Evolutionary conservation across 30 jellyfish, hydroid and myxozoan species (phyloP), one percentile per base, ranked within the genome.

Genomic region (Calvadosia cruxmelitensis): DNA sequence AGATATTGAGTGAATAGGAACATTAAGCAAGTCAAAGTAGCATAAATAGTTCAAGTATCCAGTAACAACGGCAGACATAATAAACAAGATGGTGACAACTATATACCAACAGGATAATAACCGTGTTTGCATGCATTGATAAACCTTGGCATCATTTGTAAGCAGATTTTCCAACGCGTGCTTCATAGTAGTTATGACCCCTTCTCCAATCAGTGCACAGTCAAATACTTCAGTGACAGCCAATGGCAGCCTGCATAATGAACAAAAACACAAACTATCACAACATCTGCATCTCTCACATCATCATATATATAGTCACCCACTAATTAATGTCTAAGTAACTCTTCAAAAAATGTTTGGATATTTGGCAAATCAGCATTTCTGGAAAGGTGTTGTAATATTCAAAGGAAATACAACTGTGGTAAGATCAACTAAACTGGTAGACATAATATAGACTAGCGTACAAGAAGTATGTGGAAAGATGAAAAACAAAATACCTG

Each of bases 151-250:
- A 42, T 42, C 20, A 5, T 42, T 20, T 42, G 57, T 42, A 64
- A 86, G 67, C 35, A 79, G 90, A 29, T 71, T 57, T 35, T 52
- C 33, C 80, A 75, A 75, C 0, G 94, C 97, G 67, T 87, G 93
- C 52, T 52, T 70, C 16, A 87, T 13, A 20, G 94, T 80, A 33
- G 94, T 74, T n/a, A 87, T 51, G 0, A 71, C 88, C 26, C 97
- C 97, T 68, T 87, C 97, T 16, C 97, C 97, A 53, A 87, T 52
- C 33, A 87, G 64, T 23, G 91, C 97, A 87, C 94, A 64, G 50
- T 87, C 97, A 72, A 87, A 87, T 0, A 87, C 62, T 61, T 87
- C 97, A 67, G 90, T 87, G 2, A 87, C 94, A 25, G 69, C 76
- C 26, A 87, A 48, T 20, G 80, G 67, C 5, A 65, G 73, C 64